A percentile compares a stretch with the other conserved stretches of the same genome.
phyloP scores from a whole-genome alignment of 2,113 vertebrate genomes.

The Aspiorhynchus laticeps region DNA sequence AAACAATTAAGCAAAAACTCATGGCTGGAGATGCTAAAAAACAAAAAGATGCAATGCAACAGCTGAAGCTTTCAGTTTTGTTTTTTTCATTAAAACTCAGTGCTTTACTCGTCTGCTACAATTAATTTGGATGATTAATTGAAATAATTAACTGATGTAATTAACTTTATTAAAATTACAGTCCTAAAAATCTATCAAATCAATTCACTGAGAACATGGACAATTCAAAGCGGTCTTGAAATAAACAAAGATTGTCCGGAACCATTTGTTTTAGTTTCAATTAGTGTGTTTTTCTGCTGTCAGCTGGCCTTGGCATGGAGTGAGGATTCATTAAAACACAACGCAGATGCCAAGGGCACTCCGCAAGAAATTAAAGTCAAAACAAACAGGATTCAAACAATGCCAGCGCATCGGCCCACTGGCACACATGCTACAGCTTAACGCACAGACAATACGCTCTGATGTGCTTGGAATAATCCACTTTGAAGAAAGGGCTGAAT shows the following conservation, averaged over 20 bases:
- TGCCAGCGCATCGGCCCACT: conserved; percentile 4
- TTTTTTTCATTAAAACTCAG: not conserved
- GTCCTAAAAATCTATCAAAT: not conserved
- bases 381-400: conserved; percentile 32
- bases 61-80: not conserved
- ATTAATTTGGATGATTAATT: not conserved
- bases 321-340: conserved; percentile 10
- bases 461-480: not conserved
- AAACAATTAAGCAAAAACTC: not conserved
- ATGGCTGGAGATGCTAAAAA: not conserved
- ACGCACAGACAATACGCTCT: not conserved
- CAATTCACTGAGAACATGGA: not conserved
- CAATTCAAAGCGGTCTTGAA: not conserved
- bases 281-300: conserved; percentile 3
- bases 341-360: conserved; percentile 22
- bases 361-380: conserved; percentile 16
- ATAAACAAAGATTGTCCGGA: not conserved
- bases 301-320: conserved; percentile 2
- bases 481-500: not conserved
- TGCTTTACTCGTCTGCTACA: not conserved
- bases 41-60: not conserved
- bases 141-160: not conserved
- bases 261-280: conserved; percentile 27
- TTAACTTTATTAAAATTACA: conserved; percentile 1
- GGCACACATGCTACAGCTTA: conserved; percentile 11